Base-by-base conservation (phyloP, 1,140 invertebrate species). In the Rhynchophorus ferrugineus region DNA sequence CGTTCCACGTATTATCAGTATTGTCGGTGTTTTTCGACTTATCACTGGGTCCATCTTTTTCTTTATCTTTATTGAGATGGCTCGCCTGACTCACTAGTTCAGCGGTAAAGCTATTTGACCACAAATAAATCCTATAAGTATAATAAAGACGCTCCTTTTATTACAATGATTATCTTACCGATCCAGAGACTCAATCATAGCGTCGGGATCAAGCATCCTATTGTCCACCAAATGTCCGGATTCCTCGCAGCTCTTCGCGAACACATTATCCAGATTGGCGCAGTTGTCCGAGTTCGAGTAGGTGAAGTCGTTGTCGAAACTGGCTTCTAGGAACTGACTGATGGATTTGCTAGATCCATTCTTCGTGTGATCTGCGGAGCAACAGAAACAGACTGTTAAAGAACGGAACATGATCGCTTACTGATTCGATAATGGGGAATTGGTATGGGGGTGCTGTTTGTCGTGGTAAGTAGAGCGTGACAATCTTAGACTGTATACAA, bases 1-100 rank as follows among this genome's bases (percentile, higher is more conserved):
- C 85, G 59, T 84, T 86, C 85, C 86, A 88, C 0, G 84, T 87
- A 59, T 83, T 63, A 39, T 60, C 62, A 37, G 57, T 62, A 22
- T 51, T 53, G 11, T 55, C 44, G 6, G 58, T 61, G 7, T 57
- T 46, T 35, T 57, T 59, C 16, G 62, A 61, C 35, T 61, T 62
- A 3, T 62, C 53, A 2, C 13, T 11, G 18, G n/a, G 8, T 2
- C 14, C 18, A 3, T 38, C 29, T 20, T 57, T 64, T 33, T 62
- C 57, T 21, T 59, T 63, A 17, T 71, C 63, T 38, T 68, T 72
- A 11, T 73, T 65, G 17, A 75, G 49, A 49, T 74, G 63, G 7
- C 62, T 71, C 1, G 74, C 74, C 41, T 81, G 78, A 1, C 79
- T 79, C 3, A 82, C 78, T 21, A 82, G 65, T 51, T 81, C 75